Conservation (phyloP, 2,797 vertebrate genomes). For the Orestias chungarensis region DNA sequence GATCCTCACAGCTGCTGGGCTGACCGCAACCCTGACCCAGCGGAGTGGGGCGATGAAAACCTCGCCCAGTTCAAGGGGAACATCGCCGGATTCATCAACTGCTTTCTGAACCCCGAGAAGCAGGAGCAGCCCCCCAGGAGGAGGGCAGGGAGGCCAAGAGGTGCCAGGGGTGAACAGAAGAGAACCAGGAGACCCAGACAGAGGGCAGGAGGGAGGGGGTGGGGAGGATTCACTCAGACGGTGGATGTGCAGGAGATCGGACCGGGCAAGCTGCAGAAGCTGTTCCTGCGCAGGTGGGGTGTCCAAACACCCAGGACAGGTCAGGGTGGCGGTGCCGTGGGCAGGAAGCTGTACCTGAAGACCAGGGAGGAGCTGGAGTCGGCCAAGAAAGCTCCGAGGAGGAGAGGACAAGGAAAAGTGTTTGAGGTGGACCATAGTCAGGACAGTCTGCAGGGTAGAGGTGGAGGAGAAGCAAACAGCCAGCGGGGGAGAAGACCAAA, state of each 20-base stretch:
- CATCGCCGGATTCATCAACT: constrained; percentile 76
- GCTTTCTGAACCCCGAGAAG: constrained; percentile 63
- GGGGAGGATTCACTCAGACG: constrained; percentile 35
- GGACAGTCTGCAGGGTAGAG: background rate
- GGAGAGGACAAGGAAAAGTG: constrained; percentile 7
- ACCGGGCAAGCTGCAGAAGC: constrained; percentile 44
- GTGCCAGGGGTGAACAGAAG: constrained; percentile 5
- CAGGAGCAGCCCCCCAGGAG: constrained; percentile 1
- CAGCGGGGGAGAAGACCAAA: constrained; percentile 15
- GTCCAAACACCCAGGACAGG: constrained; percentile 36
- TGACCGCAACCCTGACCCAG: background rate
- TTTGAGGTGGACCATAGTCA: constrained; percentile 40
- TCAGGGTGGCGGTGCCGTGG: constrained; percentile 68
- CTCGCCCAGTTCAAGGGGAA: constrained; percentile 71
- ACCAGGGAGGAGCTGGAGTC: constrained; percentile 45
- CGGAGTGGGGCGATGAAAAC: constrained; percentile 21
- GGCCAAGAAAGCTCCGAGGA: constrained; percentile 20
- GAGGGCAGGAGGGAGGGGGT: constrained; percentile 6
- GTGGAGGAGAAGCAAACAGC: background rate
- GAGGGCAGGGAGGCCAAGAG: constrained; percentile 3
- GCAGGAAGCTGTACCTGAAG: constrained; percentile 61
- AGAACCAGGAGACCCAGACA: constrained; percentile 27
- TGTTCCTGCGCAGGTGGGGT: constrained; percentile 45
- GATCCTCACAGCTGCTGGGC: constrained; percentile 17
- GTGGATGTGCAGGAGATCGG: constrained; percentile 48